phyloP scores from a whole-genome alignment of 2,113 vertebrate species.

The Eudyptes chrysolophus region DNA sequence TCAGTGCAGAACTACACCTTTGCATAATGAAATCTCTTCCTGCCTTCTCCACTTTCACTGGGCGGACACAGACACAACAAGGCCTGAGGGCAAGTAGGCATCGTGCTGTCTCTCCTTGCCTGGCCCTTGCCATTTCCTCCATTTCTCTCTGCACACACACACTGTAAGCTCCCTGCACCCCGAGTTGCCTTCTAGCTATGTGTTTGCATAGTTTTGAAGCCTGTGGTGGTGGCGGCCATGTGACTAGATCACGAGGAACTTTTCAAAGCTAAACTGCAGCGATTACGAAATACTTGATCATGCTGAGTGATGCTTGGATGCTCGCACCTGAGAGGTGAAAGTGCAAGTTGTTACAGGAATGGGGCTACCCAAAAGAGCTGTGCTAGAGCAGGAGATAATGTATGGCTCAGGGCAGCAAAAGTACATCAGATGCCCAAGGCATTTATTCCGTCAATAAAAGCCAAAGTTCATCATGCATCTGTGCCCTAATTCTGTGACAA shows the following conservation, averaged over 20 bases:
- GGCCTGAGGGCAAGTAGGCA: not conserved
- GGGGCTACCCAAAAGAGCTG: not conserved
- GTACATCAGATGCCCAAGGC: not conserved
- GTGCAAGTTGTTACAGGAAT: not conserved
- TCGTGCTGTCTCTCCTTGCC: fast-evolving
- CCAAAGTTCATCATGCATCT: not conserved
- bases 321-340: not conserved
- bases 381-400: not conserved
- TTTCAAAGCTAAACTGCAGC: not conserved
- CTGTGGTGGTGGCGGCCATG: fast-evolving
- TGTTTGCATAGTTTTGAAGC: not conserved
- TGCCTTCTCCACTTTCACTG: not conserved
- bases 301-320: not conserved
- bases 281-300: not conserved
- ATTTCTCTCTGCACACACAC: not conserved
- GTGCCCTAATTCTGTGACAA: not conserved
- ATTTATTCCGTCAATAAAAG: not conserved
- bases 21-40: not conserved
- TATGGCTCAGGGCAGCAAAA: not conserved
- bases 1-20: not conserved
- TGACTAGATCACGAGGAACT: not conserved
- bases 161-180: not conserved
- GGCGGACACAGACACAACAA: not conserved
- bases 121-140: not conserved
- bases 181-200: not conserved